Evolutionary conservation across 2,888 invertebrate species (phyloP).

Genomic region (Automeris io): DNA sequence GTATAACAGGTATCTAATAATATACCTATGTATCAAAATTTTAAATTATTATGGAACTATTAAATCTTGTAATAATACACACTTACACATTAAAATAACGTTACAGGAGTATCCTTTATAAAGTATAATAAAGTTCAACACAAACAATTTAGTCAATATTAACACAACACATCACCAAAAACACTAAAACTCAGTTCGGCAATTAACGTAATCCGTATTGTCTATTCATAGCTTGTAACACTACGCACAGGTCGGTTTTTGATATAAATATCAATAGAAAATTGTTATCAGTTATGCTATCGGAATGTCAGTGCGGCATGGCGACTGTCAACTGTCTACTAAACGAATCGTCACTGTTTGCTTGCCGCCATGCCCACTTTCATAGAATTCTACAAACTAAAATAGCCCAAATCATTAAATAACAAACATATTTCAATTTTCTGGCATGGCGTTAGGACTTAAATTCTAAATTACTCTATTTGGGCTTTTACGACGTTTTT

Average conservation of each 20-base stretch:
- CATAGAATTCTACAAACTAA: constrained; percentile 19
- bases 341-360: constrained; percentile 73
- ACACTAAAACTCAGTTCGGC: constrained; percentile 23
- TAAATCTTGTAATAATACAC: background rate
- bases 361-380: constrained; percentile 74
- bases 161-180: constrained; percentile 50
- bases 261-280: constrained; percentile 66
- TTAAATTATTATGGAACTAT: too few relatives aligned
- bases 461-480: constrained; percentile 11
- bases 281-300: constrained; percentile 71
- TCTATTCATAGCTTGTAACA: constrained; percentile 21
- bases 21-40: background rate
- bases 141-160: constrained; percentile 42
- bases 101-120: constrained; percentile 16
- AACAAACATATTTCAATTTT: background rate
- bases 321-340: constrained; percentile 77
- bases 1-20: background rate
- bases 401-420: background rate
- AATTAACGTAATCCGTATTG: constrained; percentile 1
- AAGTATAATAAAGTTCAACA: constrained; percentile 15
- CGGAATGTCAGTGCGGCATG: constrained; percentile 76
- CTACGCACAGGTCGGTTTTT: constrained; percentile 41
- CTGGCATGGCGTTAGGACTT: constrained; percentile 6
- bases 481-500: constrained; percentile 24
- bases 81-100: background rate